Evolutionary conservation across 2,797 vertebrate species (phyloP).

Genomic region (Pyrocephalus nanus): DNA sequence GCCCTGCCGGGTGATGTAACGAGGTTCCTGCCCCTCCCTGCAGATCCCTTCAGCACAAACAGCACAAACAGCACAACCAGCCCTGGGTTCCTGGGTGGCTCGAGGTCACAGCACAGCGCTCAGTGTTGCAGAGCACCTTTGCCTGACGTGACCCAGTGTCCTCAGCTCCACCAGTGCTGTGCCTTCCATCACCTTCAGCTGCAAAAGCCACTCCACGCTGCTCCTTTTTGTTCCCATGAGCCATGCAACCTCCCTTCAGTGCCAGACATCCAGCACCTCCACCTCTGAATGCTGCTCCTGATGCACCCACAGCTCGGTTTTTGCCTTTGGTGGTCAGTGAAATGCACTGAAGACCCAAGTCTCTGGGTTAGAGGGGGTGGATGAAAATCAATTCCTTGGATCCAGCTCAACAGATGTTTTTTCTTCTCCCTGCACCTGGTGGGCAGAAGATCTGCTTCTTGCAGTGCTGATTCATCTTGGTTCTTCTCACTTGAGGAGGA

Average conservation of each 20-base stretch:
- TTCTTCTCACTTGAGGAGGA: background rate
- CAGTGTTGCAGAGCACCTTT: background rate
- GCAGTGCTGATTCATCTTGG: constrained; percentile 45
- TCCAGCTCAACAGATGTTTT: background rate
- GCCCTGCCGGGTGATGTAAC: background rate
- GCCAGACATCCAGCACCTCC: background rate
- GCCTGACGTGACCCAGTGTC: background rate
- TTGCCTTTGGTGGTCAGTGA: background rate
- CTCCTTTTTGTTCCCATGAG: background rate
- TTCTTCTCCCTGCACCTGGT: constrained; percentile 16
- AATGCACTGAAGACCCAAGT: background rate
- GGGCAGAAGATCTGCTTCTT: constrained; percentile 14
- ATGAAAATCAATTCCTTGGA: background rate
- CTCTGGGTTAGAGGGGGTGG: background rate
- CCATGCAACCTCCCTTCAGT: background rate
- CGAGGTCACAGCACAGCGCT: background rate
- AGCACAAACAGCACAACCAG: background rate
- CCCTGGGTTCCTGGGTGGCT: background rate
- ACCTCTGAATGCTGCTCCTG: background rate
- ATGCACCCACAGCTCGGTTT: background rate
- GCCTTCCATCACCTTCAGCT: background rate
- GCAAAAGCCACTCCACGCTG: background rate
- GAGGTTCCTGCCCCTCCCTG: constrained; percentile 27
- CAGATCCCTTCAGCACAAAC: background rate
- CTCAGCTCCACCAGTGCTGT: background rate